phyloP scores from a whole-genome alignment of 2,113 vertebrate genomes.

The Empidonax alnorum region DNA sequence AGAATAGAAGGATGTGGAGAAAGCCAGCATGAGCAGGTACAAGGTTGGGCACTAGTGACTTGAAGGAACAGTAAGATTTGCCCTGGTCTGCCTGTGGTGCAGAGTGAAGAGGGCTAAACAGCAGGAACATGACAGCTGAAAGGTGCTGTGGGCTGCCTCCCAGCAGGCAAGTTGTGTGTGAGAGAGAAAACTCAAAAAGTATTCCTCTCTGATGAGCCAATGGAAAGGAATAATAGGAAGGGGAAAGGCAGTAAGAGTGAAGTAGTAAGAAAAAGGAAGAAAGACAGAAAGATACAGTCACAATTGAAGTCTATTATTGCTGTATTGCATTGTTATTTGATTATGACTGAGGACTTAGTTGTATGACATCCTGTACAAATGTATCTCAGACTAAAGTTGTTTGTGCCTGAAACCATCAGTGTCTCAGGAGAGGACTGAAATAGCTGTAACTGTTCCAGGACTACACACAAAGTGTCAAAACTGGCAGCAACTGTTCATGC shows the following conservation, averaged over 20 bases:
- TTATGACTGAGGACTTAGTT: background rate
- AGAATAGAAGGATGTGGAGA: background rate
- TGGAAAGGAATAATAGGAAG: background rate
- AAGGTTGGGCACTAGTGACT: background rate
- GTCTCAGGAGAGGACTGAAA: background rate
- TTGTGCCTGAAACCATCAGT: background rate
- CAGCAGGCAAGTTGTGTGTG: background rate
- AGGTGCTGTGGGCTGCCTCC: background rate
- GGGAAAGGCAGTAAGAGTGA: background rate
- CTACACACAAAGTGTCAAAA: background rate
- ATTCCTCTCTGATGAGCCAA: background rate
- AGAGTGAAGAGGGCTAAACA: background rate
- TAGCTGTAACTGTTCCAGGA: background rate
- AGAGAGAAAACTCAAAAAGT: background rate
- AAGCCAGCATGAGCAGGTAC: background rate
- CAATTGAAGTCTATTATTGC: background rate
- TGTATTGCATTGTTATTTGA: background rate
- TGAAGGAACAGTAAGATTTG: background rate
- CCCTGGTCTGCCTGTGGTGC: background rate
- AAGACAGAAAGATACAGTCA: background rate
- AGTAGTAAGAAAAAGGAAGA: background rate
- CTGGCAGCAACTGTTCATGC: background rate
- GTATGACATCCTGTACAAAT: background rate
- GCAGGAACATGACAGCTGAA: background rate
- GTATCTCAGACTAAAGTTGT: background rate